Percentiles rank a stretch among this genome's conserved stretches.
Evolutionary conservation across 2,888 invertebrate genomes (phyloP).

Genomic region (Baccha elongata): DNA sequence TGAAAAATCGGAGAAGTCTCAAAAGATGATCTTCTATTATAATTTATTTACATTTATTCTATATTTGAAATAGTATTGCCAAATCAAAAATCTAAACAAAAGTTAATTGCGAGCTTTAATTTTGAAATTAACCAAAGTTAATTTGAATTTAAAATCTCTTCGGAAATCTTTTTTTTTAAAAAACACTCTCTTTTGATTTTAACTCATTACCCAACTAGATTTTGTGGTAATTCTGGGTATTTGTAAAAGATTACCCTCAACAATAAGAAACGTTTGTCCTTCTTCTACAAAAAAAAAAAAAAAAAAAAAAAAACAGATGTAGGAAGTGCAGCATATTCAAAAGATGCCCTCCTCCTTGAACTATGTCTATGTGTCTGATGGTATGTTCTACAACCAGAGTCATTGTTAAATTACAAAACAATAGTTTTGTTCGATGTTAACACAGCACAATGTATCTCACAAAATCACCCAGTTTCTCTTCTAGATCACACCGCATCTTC

Average conservation of each 20-base stretch:
- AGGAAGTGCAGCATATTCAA: conserved; percentile 19
- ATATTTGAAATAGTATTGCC: too few relatives aligned
- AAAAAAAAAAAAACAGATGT: background rate
- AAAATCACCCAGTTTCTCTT: conserved; percentile 29
- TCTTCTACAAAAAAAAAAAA: background rate
- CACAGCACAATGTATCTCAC: conserved; percentile 5
- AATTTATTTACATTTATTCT: too few relatives aligned
- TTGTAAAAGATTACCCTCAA: conserved; percentile 3
- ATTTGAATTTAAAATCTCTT: background rate
- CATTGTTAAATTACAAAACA: conserved; percentile 33
- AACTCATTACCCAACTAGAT: background rate
- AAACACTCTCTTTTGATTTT: background rate
- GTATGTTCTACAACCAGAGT: background rate
- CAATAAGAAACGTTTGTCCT: background rate
- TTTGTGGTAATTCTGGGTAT: background rate
- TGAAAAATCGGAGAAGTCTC: too few relatives aligned
- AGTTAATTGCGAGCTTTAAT: too few relatives aligned
- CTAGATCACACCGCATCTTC: background rate
- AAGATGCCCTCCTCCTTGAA: conserved; percentile 10
- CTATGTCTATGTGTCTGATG: conserved; percentile 11
- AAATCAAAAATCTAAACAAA: too few relatives aligned
- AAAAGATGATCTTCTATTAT: too few relatives aligned
- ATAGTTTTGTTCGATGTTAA: conserved; percentile 28
- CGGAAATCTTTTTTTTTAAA: background rate
- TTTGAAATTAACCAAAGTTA: too few relatives aligned